Base-by-base conservation (phyloP, 1,140 invertebrate species). In the Eriocheir sinensis region DNA sequence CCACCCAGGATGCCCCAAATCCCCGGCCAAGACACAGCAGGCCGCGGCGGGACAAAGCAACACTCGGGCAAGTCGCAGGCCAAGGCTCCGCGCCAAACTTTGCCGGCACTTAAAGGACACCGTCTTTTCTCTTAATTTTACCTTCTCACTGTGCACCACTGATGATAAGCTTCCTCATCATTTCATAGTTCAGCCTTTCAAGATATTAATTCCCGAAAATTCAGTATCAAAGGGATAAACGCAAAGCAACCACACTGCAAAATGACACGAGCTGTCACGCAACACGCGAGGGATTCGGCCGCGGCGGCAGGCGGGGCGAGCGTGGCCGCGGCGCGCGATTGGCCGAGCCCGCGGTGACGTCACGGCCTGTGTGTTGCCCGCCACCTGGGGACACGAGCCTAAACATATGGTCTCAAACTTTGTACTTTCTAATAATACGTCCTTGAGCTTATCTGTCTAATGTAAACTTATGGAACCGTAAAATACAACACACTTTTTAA, bases 41-140 rank as follows among this genome's bases (percentile, higher is more conserved):
- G 27, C 27, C 8, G 41, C 41, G 32, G 27, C 41, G n/a, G 53
- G n/a, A 89, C 88, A 89, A 89, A 89, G 88, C 88, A 89, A 30
- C 88, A 89, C 88, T 40, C 40, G 4, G 41, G 36, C 30, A 89
- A 44, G n/a, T 32, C 44, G 53, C n/a, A 34, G 41, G 53, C 88
- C 38, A 38, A 12, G 41, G 17, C 21, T 36, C 30, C 36, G 30
- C 60, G 3, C 79, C 79, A 92, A 83, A 83, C 91, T 92, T 92
- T 85, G 38, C 91, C 91, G 91, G 79, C 34, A 92, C 40, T 92
- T 92, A 36, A 32, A 48, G 40, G 27, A 53, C 72, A 3, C 38
- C 30, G 40, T 83, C 44, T 92, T 83, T 32, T 83, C 36, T 44
- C 0, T 0, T 30, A 34, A 27, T 41, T 92, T 83, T 92, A 4